Percentiles rank a stretch among this genome's conserved stretches.
These are phyloP conservation scores for Drosophila pallidifrons DNA, from an alignment of 1,140 invertebrate genomes.

Conservation along the genomic window DNA sequence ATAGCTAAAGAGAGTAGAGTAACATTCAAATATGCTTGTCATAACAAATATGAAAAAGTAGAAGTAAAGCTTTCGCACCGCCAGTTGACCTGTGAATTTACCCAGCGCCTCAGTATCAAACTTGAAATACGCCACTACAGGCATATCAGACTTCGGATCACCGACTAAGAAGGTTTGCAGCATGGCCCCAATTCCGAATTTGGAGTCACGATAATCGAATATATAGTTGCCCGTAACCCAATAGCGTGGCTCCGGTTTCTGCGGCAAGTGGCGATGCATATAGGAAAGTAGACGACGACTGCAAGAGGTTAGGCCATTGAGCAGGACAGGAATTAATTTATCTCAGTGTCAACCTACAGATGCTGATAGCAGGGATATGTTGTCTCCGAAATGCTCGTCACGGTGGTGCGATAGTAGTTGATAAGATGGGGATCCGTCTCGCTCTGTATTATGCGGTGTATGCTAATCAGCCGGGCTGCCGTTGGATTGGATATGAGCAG, in stretches of 20 bases:
- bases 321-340: neutral
- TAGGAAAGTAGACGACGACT: constrained; percentile 87
- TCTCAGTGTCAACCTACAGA: constrained; percentile 85
- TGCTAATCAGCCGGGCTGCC: constrained; percentile 88
- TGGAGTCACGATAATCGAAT: constrained; percentile 87
- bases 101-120: constrained; percentile 87
- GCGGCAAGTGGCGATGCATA: constrained; percentile 86
- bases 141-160: constrained; percentile 87
- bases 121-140: constrained; percentile 87
- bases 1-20: constrained; percentile 84
- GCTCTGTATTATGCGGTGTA: constrained; percentile 89
- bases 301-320: constrained; percentile 49
- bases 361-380: constrained; percentile 88
- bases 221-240: constrained; percentile 89
- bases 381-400: constrained; percentile 89
- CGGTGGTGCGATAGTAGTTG: constrained; percentile 90
- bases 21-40: neutral
- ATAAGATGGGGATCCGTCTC: constrained; percentile 88
- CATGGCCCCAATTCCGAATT: constrained; percentile 87
- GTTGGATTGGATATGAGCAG: constrained; percentile 88
- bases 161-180: constrained; percentile 87
- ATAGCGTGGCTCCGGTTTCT: constrained; percentile 85
- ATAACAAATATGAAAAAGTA: neutral
- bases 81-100: constrained; percentile 86
- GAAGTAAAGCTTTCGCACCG: constrained; percentile 82